Base-by-base conservation (phyloP, 2,113 vertebrate species). In the Recurvirostra avosetta region DNA sequence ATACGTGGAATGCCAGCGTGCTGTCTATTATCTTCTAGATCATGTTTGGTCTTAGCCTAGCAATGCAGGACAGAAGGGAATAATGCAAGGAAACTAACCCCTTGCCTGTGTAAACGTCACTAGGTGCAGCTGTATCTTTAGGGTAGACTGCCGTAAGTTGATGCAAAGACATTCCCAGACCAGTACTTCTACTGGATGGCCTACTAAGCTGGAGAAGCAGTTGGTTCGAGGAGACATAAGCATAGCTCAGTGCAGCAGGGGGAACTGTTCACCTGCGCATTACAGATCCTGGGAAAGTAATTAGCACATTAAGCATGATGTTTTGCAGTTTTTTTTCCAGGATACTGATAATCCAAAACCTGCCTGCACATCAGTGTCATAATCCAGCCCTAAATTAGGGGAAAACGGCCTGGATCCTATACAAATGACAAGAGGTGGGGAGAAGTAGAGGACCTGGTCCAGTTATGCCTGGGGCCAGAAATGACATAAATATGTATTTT, bases 341-440 rank as follows among this genome's bases (percentile, higher is more conserved):
- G 41, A 5, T 6, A 12, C 22, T 6, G 68, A 11, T 21, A 27
- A 12, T 11, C 32, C 79, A 2, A 26, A 45, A 5, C 41, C 55
- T 9, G 36, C 68, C 78, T 8, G 58, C 1, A 12, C 26, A 9
- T 32, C 75, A 5, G 38, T 2, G 38, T 14, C 29, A 1, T 8
- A 5, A 12, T 4, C 29, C 49, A 32, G n/a, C 55, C 66, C 1
- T 1, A 1, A 49, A 43, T 8, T 4, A 25, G 29, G 21, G 49
- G 41, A 2, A 5, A 68, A 3, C 17, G 3, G 70, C 61, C 74
- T 5, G 34, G 34, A 16, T 47, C 23, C 62, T 41, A 13, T 1
- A 1, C 0, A 7, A 59, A 9, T 1, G 6, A 3, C 7, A 9
- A 20, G 18, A 21, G 10, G 34, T 11, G 29, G 34, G 62, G 30